Base-by-base conservation (phyloP, 2,888 invertebrate species). In the Pediacus dermestoides region DNA sequence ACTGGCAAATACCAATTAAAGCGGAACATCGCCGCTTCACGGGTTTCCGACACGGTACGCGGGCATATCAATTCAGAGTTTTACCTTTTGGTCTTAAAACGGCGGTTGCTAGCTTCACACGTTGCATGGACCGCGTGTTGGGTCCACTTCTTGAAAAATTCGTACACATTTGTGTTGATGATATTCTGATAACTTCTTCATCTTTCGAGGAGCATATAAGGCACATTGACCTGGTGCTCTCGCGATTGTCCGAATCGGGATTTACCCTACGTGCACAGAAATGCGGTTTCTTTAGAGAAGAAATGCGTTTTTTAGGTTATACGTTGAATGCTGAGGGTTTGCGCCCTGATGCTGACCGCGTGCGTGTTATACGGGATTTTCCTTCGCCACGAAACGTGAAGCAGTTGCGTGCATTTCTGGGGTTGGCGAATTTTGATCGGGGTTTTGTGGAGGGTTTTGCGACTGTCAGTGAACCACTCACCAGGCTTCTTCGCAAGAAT, bases 1-100 rank as follows among this genome's bases (percentile, higher is more conserved):
- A 54, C 32, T 55, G 56, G 54, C 55, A 55, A 34, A 42, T 53
- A 25, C 34, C 41, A 4, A 10, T 53, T 0, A 30, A 40, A 3
- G 15, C 35, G 16, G 37, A 44, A 2, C 41, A 45, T 4, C 26
- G 44, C 4, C 37, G 44, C 11, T 53, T 42, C 16, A 55, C 54
- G 1, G 53, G 47, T 0, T 53, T 57, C 34, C 15, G 50, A 18
- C 37, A 42, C 6, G 39, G 47, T 3, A 42, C 37, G 9, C 10
- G 34, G 4, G 26, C 18, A 46, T 55, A 41, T 44, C 50, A 32
- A 35, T 57, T 45, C 31, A 30, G 10, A 7, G 39, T 54, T 0
- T 22, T 48, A 6, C 48, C 48, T 0, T 48, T 46, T 27, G 46
- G 44, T 1, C 16, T 44, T 6, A 42, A 39, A 6, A 33, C 40